These are phyloP conservation scores for Pantherophis guttatus DNA, from an alignment of 2,113 vertebrate genomes.

Conservation along the genomic window DNA sequence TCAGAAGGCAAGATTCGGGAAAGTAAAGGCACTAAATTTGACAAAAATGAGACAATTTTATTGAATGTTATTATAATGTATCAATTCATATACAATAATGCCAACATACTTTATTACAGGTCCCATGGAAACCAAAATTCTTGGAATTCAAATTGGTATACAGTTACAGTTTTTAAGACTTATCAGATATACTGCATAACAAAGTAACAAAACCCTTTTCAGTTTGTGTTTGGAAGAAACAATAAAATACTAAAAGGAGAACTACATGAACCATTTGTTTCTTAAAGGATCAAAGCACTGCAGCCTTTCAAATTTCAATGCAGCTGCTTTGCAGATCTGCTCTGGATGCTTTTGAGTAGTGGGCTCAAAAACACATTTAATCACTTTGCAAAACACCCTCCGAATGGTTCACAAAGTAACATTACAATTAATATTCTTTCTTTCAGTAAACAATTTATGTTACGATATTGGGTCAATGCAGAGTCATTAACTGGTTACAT, in stretches of 20 bases:
- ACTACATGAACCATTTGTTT: background rate
- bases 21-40: slow-evolving; percentile 92
- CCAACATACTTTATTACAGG: background rate
- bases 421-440: background rate
- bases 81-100: background rate
- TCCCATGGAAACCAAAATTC: background rate
- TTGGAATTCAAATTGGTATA: background rate
- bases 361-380: background rate
- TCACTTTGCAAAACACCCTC: background rate
- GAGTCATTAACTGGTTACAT: background rate
- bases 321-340: background rate
- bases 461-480: background rate
- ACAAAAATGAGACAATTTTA: slow-evolving; percentile 22
- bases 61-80: background rate
- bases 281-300: background rate
- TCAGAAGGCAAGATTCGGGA: slow-evolving; percentile 99
- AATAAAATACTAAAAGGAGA: background rate
- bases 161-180: background rate
- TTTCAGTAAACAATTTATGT: background rate
- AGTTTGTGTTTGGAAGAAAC: background rate
- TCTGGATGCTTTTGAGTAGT: background rate
- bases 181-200: background rate
- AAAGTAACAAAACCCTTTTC: background rate
- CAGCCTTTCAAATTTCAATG: background rate
- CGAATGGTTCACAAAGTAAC: background rate